Evolutionary conservation across 2,888 invertebrate species (phyloP).

Genomic region (Athrips mouffetella): DNA sequence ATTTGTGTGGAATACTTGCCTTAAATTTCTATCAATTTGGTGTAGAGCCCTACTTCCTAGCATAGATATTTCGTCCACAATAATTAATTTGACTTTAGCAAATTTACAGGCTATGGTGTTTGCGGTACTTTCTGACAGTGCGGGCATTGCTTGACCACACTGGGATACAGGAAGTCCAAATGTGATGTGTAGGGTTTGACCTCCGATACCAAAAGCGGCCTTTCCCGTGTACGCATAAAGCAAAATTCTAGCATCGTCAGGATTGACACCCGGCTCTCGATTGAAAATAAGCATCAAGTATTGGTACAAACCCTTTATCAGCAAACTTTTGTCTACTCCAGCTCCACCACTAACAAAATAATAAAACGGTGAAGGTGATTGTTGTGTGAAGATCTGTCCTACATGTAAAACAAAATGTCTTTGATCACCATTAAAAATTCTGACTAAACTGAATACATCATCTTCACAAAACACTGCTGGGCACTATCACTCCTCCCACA

Average conservation of each 20-base stretch:
- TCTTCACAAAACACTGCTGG: background rate
- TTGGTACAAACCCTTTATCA: constrained; percentile 31
- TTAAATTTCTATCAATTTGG: no score
- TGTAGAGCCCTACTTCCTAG: no score
- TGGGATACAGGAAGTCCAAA: no score
- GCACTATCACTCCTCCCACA: background rate
- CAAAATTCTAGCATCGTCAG: constrained; percentile 23
- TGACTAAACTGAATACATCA: background rate
- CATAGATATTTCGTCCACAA: no score
- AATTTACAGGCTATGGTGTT: no score
- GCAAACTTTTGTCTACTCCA: constrained; percentile 34
- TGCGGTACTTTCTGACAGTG: no score
- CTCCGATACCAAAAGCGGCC: no score
- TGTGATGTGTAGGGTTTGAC: no score
- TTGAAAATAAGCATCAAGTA: constrained; percentile 26
- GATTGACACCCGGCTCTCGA: constrained; percentile 20
- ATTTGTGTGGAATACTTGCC: no score
- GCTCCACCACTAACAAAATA: constrained; percentile 23
- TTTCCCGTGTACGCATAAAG: no score
- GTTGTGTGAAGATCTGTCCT: constrained; percentile 18
- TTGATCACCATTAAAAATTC: constrained; percentile 13
- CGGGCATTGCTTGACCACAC: no score
- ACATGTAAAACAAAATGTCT: constrained; percentile 19
- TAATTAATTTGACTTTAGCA: no score
- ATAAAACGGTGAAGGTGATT: constrained; percentile 23